phyloP scores from a whole-genome alignment of 1,140 invertebrate genomes.

The Camponotus floridanus region DNA sequence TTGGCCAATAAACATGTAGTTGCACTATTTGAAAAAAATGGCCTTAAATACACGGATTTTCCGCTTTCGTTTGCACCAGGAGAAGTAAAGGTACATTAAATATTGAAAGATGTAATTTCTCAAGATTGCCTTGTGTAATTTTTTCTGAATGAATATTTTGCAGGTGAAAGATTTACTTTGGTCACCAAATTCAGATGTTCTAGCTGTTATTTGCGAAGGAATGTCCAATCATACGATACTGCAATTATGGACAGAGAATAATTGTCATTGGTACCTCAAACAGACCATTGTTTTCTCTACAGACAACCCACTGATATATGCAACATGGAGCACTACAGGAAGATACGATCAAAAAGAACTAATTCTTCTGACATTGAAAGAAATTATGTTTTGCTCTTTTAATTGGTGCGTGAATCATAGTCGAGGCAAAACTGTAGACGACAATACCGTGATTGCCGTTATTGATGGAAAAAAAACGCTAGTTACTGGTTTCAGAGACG shows the following conservation, averaged over 20 bases:
- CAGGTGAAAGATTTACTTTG: constrained; percentile 90
- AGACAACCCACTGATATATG: constrained; percentile 84
- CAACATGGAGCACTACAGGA: constrained; percentile 87
- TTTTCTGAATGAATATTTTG: constrained; percentile 50
- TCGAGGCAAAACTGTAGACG: constrained; percentile 83
- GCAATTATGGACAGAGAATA: constrained; percentile 93
- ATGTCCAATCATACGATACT: constrained; percentile 83
- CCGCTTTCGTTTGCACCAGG: constrained; percentile 88
- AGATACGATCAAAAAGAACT: constrained; percentile 76
- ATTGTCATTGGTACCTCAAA: constrained; percentile 97
- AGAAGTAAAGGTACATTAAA: constrained; percentile 83
- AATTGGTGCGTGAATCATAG: constrained; percentile 88
- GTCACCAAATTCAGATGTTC: constrained; percentile 93
- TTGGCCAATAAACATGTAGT: constrained; percentile 91
- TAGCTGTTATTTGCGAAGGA: constrained; percentile 88
- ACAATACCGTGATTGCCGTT: constrained; percentile 90
- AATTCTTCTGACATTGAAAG: constrained; percentile 82
- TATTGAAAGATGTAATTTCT: constrained; percentile 1
- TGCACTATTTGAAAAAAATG: constrained; percentile 97
- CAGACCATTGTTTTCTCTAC: constrained; percentile 88
- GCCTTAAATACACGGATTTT: constrained; percentile 95
- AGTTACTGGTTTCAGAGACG: constrained; percentile 91
- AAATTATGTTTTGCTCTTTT: constrained; percentile 88
- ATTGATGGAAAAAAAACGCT: constrained; percentile 92
- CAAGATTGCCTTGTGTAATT: not conserved